Evolutionary conservation across 2,888 invertebrate species (phyloP).

Genomic region (Criorhina ranunculi): DNA sequence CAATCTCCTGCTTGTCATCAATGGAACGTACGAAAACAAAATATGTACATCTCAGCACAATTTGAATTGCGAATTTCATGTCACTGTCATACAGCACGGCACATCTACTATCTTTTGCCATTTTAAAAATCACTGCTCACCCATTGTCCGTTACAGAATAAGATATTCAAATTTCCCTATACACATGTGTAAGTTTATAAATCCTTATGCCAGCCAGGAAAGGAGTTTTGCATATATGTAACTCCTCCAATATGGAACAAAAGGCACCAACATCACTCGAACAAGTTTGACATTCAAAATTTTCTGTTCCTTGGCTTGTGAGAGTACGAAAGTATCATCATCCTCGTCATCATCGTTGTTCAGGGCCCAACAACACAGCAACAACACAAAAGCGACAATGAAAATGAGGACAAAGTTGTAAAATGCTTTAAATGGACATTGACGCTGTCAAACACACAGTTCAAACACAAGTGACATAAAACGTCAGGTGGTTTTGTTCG

Average conservation of each 20-base stretch:
- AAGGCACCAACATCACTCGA: constrained; percentile 39
- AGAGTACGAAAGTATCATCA: constrained; percentile 35
- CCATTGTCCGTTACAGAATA: constrained; percentile 66
- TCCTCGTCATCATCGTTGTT: constrained; percentile 46
- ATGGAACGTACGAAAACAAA: constrained; percentile 62
- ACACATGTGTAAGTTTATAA: constrained; percentile 72
- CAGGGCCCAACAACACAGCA: constrained; percentile 25
- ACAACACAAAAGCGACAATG: constrained; percentile 56
- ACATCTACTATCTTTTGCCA: constrained; percentile 22
- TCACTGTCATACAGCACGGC: constrained; percentile 74
- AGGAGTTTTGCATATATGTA: constrained; percentile 72
- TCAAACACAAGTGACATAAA: constrained; percentile 81
- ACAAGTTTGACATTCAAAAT: constrained; percentile 67
- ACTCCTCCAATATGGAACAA: constrained; percentile 59
- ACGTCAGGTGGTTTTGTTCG: constrained; percentile 82
- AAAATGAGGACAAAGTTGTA: constrained; percentile 84
- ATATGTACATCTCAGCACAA: constrained; percentile 75
- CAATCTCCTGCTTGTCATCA: constrained; percentile 40
- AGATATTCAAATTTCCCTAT: constrained; percentile 67
- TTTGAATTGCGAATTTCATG: constrained; percentile 82
- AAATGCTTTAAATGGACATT: constrained; percentile 84
- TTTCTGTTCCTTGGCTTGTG: constrained; percentile 40
- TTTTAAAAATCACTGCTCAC: constrained; percentile 38
- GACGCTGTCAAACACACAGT: constrained; percentile 82
- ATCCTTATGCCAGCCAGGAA: constrained; percentile 42